phyloP scores from a whole-genome alignment of 2,113 vertebrate genomes.

The Takifugu bimaculatus region DNA sequence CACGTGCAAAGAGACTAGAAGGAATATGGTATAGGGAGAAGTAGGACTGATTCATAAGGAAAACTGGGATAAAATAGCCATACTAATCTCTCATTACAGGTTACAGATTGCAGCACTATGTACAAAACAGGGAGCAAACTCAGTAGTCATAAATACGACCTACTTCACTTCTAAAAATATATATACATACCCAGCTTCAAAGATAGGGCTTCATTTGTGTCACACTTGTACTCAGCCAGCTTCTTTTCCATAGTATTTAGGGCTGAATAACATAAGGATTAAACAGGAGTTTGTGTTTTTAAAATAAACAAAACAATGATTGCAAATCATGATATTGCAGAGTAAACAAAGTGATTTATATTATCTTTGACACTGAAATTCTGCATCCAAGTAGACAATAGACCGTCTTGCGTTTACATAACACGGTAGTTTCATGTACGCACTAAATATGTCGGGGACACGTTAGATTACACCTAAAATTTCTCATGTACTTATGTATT shows the following conservation, averaged over 20 bases:
- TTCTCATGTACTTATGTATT: neutral
- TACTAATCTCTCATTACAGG: too few relatives aligned
- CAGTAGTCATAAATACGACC: neutral
- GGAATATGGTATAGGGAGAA: too few relatives aligned
- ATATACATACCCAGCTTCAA: conserved; percentile 87
- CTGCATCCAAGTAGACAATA: too few relatives aligned
- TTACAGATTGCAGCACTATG: too few relatives aligned
- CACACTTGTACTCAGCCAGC: conserved; percentile 95
- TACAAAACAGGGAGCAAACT: too few relatives aligned
- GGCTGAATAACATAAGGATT: conserved; percentile 57
- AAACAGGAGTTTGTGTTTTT: neutral
- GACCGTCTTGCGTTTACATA: too few relatives aligned
- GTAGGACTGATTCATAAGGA: too few relatives aligned
- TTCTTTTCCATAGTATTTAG: conserved; percentile 94
- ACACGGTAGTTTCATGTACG: too few relatives aligned
- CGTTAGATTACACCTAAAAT: neutral
- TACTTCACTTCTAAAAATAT: neutral
- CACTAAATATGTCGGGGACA: neutral
- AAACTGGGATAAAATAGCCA: too few relatives aligned
- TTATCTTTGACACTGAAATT: too few relatives aligned
- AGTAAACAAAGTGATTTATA: neutral
- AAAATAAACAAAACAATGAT: neutral
- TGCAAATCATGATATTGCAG: neutral
- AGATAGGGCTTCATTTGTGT: conserved; percentile 94
- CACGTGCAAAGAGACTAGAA: too few relatives aligned